A percentile compares a stretch with the other conserved stretches of the same genome.
Conservation (phyloP, 37 sponge, comb jelly and placozoan genomes). For the Haliclona indistincta region DNA sequence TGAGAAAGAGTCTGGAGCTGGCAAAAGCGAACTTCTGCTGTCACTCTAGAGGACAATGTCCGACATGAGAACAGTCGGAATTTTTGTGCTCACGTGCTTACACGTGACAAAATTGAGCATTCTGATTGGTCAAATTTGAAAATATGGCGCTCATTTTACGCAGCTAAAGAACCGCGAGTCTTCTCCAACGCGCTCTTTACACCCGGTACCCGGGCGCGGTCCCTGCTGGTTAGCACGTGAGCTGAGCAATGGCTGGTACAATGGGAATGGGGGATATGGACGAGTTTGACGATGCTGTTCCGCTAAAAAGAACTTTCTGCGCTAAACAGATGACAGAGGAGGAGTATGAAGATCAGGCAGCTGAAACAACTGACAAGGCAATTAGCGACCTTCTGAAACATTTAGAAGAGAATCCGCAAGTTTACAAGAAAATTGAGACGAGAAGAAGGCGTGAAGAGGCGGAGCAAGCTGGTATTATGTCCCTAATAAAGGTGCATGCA, state of each 20-base stretch:
- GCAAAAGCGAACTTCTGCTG: too few species aligned
- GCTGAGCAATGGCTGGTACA: conserved; percentile 49
- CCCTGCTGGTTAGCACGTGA: background rate
- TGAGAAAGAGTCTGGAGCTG: too few species aligned
- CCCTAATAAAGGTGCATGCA: conserved; percentile 46
- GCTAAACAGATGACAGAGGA: conserved; percentile 26
- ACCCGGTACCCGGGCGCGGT: background rate
- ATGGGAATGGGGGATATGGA: too few species aligned
- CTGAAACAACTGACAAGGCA: conserved; percentile 50
- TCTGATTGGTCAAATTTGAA: background rate
- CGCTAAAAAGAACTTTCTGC: conserved; percentile 59
- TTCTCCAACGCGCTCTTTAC: background rate
- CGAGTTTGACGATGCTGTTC: conserved; percentile 81
- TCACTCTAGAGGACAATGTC: background rate
- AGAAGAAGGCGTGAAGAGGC: conserved; percentile 49
- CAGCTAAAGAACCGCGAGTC: background rate
- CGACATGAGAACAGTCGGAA: background rate
- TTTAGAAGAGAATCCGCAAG: conserved; percentile 67
- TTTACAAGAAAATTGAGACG: conserved; percentile 29
- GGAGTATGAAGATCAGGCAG: conserved; percentile 50
- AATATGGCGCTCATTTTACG: background rate
- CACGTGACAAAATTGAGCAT: background rate
- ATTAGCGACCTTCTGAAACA: conserved; percentile 41
- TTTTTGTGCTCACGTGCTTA: too few species aligned
- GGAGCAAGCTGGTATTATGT: conserved; percentile 41